Base-by-base conservation (phyloP, 2,113 vertebrate species). In the Zosterops japonicus region DNA sequence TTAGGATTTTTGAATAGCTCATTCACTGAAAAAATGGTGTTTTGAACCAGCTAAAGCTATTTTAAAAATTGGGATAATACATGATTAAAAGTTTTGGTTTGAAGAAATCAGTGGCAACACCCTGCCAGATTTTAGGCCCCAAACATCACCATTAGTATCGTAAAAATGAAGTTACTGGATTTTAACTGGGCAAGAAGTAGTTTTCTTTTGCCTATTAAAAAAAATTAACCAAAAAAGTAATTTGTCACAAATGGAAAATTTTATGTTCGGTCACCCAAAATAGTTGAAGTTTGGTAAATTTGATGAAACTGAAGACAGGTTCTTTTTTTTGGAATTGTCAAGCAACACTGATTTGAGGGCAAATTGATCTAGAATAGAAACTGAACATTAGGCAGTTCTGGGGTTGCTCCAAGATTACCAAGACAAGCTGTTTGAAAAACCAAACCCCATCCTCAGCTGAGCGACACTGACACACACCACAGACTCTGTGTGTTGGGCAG, bases 11-110 rank as follows among this genome's bases (percentile, higher is more conserved):
- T 96, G 59, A 95, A 90, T 86, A 90, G 76, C 86, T 86, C 60
- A 77, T 93, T 96, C 88, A 94, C 70, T 53, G 88, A 90, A 83
- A 92, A 95, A 90, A 89, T 65, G 63, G 68, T 93, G 77, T 80
- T 96, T 95, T 97, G 86, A 90, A 97, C 71, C 21, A 95, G 64
- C 63, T 86, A 93, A 91, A 93, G 78, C 61, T 96, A 82, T 95
- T 91, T 90, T 6, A 92, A 94, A 95, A 86, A 75, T 70, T 86
- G 64, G 59, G 64, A 90, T 94, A 95, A 95, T 94, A 59, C 46
- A 77, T 83, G 88, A 90, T 97, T 94, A 71, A 94, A 94, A 94
- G 64, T 86, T 96, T 78, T 57, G 59, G 47, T 90, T 88, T 93
- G 86, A 75, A 71, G 86, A 93, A 83, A 78, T 86, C 91, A 81